phyloP scores from a whole-genome alignment of 2,113 vertebrate genomes.

The Sialia sialis region DNA sequence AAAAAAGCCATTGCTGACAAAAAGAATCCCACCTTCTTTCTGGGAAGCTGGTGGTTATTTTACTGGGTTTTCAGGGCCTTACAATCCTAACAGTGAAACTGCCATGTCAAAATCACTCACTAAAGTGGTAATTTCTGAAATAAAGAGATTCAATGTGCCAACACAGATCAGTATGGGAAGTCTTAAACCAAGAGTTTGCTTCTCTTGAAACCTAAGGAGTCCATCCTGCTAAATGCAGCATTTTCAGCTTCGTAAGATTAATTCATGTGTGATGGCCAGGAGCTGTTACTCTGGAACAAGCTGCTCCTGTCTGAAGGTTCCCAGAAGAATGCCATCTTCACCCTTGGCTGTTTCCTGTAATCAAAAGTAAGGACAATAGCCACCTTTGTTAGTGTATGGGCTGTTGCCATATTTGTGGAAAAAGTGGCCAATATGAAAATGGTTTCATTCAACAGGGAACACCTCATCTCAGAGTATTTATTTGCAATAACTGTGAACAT shows the following conservation, averaged over 20 bases:
- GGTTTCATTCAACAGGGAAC: not conserved
- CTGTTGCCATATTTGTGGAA: not conserved
- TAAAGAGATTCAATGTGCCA: not conserved
- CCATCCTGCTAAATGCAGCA: not conserved
- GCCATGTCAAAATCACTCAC: not conserved
- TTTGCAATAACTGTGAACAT: not conserved
- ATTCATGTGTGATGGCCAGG: not conserved
- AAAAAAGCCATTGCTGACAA: not conserved
- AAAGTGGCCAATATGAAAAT: not conserved
- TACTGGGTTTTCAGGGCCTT: not conserved
- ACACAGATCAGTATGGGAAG: not conserved
- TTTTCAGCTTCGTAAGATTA: not conserved
- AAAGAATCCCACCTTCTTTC: not conserved
- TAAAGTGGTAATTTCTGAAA: not conserved
- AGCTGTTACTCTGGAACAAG: not conserved
- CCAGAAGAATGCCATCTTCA: not conserved
- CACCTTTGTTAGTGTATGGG: not conserved
- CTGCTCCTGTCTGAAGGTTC: not conserved
- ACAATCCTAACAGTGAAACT: not conserved
- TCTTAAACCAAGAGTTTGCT: not conserved
- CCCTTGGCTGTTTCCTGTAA: not conserved
- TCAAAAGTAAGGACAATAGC: not conserved
- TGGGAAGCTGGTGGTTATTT: not conserved
- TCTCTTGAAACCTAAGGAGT: not conserved
- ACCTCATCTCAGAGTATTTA: not conserved